Base-by-base conservation (phyloP, 2,888 invertebrate species). In the Tenodera sinensis region DNA sequence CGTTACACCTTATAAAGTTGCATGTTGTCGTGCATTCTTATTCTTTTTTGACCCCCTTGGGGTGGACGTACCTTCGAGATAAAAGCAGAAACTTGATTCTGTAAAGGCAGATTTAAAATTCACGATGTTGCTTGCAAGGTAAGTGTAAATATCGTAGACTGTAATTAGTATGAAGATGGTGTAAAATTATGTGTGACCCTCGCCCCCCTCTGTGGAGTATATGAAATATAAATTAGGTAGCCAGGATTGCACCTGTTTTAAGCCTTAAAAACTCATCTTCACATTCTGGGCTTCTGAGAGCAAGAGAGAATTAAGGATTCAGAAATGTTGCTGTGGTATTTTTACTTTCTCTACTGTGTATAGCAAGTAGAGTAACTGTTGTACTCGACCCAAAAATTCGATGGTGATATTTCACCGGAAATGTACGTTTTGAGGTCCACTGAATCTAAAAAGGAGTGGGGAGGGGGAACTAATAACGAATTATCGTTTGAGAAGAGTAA, bases 51-150 rank as follows among this genome's bases (percentile, higher is more conserved):
- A 6, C 25, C 54, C 25, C 54, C 25, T 71, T 15, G 54, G 54
- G 54, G 25, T 71, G 20, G 54, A 71, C 54, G 54, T 25, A 71
- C 54, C 54, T 71, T 71, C 54, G 15, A 20, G 20, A 54, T 54
- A 54, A 54, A 54, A 15, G 54, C 54, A 15, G 54, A 15, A 54
- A 54, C 15, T 71, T 71, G 54, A 71, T 71, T 71, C 54, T 25
- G 54, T 71, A 71, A 71, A 71, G 54, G 6, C 20, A 71, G 25
- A 87, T 87, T 83, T 87, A 87, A 87, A 87, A 87, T 87, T 87
- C 87, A 87, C 87, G 83, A 87, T 71, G 54, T n/a, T 42, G 82
- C 82, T 87, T 34, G 83, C 83, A n/a, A 83, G 82, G 87, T 83
- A 34, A 87, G 82, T 83, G 82, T 87, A 83, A 34, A 87, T 83